phyloP scores from a whole-genome alignment of 2,888 invertebrate species.

The Drosophila neoperkinsi region DNA sequence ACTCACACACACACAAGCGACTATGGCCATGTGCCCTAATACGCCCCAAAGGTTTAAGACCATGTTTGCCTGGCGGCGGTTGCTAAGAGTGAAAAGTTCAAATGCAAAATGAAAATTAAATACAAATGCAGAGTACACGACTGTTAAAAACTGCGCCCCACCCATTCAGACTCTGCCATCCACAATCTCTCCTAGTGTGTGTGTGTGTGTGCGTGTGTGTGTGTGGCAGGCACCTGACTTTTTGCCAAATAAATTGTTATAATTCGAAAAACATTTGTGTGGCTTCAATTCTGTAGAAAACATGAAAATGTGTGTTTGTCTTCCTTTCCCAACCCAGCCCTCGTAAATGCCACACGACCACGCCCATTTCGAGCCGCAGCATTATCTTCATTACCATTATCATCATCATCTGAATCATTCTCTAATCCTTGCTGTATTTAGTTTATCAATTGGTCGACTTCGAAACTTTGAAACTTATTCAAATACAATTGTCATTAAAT shows the following conservation, averaged over 20 bases:
- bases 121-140: constrained; percentile 74
- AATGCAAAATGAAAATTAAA: constrained; percentile 81
- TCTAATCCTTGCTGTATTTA: constrained; percentile 32
- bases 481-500: constrained; percentile 5
- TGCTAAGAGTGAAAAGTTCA: constrained; percentile 68
- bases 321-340: background rate
- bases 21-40: constrained; percentile 51
- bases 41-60: constrained; percentile 59
- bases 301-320: constrained; percentile 27
- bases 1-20: constrained; percentile 16
- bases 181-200: background rate
- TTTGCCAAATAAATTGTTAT: constrained; percentile 57
- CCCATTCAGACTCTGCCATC: constrained; percentile 9
- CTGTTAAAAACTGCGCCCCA: constrained; percentile 27
- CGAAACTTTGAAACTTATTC: constrained; percentile 18
- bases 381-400: constrained; percentile 1
- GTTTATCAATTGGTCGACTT: constrained; percentile 51
- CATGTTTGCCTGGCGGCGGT: constrained; percentile 60
- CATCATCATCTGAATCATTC: constrained; percentile 4
- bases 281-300: constrained; percentile 48
- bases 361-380: constrained; percentile 1
- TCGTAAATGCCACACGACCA: background rate
- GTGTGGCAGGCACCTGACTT: constrained; percentile 60
- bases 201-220: background rate
- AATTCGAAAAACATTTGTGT: constrained; percentile 61